phyloP scores from a whole-genome alignment of 2,113 vertebrate genomes.

The Apaloderma vittatum region DNA sequence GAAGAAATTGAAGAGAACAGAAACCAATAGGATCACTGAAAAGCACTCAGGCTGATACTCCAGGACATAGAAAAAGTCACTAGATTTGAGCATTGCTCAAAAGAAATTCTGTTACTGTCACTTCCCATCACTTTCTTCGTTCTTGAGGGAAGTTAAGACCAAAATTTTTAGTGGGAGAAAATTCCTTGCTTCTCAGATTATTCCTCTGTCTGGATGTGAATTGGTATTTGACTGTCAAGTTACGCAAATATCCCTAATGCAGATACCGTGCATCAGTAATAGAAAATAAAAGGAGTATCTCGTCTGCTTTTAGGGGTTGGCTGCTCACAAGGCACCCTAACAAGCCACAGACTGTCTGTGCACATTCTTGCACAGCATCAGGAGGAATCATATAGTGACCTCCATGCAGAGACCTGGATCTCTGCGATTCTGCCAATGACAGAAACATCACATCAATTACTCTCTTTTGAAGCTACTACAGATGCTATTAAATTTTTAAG shows the following conservation, averaged over 20 bases:
- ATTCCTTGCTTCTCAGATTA: neutral
- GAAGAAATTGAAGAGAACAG: neutral
- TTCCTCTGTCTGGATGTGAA: neutral
- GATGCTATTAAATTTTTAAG: neutral
- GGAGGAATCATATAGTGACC: rapidly evolving
- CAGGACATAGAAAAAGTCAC: neutral
- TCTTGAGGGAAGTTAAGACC: neutral
- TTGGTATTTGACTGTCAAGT: neutral
- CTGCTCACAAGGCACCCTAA: neutral
- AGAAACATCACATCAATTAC: neutral
- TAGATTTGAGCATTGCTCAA: neutral
- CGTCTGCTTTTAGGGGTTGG: neutral
- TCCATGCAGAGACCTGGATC: neutral
- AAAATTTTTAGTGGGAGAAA: neutral
- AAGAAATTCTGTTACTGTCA: neutral
- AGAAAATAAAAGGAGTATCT: neutral
- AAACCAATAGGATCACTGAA: neutral
- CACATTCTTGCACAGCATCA: neutral
- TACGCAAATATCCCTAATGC: neutral
- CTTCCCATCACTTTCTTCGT: neutral
- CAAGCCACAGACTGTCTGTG: neutral
- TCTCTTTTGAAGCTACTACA: neutral
- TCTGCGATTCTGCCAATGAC: neutral
- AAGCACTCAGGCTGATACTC: neutral
- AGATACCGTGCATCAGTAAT: neutral